phyloP scores from a whole-genome alignment of 2,113 vertebrate species.

The Hylia prasina region DNA sequence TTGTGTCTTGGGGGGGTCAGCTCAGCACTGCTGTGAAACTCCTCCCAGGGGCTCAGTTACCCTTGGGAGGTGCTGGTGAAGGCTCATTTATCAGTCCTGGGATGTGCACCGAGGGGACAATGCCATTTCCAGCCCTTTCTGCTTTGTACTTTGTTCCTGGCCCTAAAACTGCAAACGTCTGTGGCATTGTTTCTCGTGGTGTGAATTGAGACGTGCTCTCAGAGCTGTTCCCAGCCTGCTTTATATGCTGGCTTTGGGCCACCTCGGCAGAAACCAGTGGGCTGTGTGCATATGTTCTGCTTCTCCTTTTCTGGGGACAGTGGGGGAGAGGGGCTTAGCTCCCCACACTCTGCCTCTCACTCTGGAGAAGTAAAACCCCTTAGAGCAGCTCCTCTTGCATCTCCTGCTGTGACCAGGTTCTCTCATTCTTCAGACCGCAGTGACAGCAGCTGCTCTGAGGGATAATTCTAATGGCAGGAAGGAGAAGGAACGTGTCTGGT shows the following conservation, averaged over 20 bases:
- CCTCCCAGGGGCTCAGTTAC: fast-evolving
- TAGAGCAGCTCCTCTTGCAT: not conserved
- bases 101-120: not conserved
- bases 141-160: not conserved
- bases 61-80: not conserved
- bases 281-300: conserved; percentile 44
- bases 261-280: conserved; percentile 35
- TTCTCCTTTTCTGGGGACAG: not conserved
- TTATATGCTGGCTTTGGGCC: conserved; percentile 23
- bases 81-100: fast-evolving
- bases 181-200: not conserved
- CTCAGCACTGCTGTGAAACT: not conserved
- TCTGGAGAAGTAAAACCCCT: not conserved
- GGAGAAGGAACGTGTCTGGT: fast-evolving
- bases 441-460: not conserved
- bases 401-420: not conserved
- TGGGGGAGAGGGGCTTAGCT: not conserved
- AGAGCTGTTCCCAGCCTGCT: not conserved
- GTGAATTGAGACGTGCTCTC: not conserved
- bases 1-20: not conserved
- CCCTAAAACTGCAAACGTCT: not conserved
- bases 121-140: not conserved
- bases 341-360: not conserved
- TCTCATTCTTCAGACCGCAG: not conserved
- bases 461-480: fast-evolving